Evolutionary conservation across 2,797 vertebrate genomes (phyloP), one percentile per base, ranked within the genome.

Genomic region (Gallinago nigripennis): DNA sequence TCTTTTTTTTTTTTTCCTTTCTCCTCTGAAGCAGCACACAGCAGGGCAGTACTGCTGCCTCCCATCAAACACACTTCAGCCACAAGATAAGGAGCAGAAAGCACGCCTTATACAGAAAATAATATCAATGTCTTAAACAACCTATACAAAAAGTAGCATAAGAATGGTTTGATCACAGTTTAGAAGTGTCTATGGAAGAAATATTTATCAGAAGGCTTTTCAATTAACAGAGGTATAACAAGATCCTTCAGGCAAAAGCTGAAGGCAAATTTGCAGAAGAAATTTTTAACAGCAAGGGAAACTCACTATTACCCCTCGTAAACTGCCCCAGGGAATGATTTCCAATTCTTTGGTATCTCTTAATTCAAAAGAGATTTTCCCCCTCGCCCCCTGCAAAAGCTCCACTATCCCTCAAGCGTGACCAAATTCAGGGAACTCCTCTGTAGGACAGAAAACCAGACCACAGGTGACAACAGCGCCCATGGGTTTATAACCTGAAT

Each of bases 271-370:
- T 33, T 48, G 39, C 73, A 76, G 43, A 82, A 65, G n/a, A 82
- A 94, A 80, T 48, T 95, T 91, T 88, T 70, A 90, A 72, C 37
- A 73, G 46, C 43, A 56, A 86, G 27, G 35, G 63, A 71, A 93
- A 68, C 51, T 71, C 39, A 46, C 30, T 54, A 30, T 20, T 79
- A 53, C 16, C 51, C 65, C 90, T 69, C 45, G 71, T 20, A 41
- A 78, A 80, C 25, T 43, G 20, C 30, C 85, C 61, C 69, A 81
- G 21, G 30, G 65, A 83, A 81, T 19, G 8, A 46, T 31, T 79
- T 83, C 77, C 70, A 91, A 43, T 28, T 83, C 45, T 85, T 73
- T 81, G 53, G 4, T 12, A 82, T 46, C 23, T 68, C 50, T 19
- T 19, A 30, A 65, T 5, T 71, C 35, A 68, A 91, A 75, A 77